Conservation (phyloP, 2,797 vertebrate species). For the Darevskia mixta region DNA sequence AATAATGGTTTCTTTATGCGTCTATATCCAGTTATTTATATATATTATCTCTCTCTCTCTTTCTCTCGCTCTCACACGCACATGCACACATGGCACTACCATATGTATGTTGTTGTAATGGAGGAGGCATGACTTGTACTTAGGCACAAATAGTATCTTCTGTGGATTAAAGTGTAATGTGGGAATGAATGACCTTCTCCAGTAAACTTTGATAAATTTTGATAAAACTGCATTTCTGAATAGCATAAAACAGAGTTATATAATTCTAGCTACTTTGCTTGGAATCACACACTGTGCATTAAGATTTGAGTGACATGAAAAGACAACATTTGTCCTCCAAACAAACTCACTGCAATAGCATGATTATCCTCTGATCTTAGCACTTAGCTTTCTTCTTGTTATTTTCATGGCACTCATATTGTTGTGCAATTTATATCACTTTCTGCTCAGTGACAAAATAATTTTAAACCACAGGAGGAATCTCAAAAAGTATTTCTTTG, state of each 20-base stretch:
- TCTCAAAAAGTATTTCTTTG: not conserved
- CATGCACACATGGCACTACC: too few relatives aligned
- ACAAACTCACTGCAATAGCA: not conserved
- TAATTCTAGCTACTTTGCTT: not conserved
- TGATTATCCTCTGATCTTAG: slow-evolving; percentile 55
- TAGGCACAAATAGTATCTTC: not conserved
- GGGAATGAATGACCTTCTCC: slow-evolving; percentile 5
- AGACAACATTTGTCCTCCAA: slow-evolving; percentile 43
- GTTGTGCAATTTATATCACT: not conserved
- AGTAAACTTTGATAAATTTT: not conserved
- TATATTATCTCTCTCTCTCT: too few relatives aligned
- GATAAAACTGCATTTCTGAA: not conserved
- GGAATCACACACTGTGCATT: not conserved
- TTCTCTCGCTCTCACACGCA: too few relatives aligned
- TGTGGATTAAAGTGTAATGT: not conserved
- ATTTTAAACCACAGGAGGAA: not conserved
- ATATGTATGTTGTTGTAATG: too few relatives aligned
- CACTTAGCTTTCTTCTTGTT: slow-evolving; percentile 2
- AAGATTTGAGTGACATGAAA: slow-evolving; percentile 28
- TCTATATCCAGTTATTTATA: not conserved
- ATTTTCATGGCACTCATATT: not conserved
- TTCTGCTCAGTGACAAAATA: not conserved
- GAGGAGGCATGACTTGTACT: not conserved
- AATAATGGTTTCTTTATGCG: not conserved
- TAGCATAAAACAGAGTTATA: not conserved